Evolutionary conservation across 2,113 vertebrate genomes (phyloP), one percentile per base, ranked within the genome.

Genomic region (Numida meleagris): DNA sequence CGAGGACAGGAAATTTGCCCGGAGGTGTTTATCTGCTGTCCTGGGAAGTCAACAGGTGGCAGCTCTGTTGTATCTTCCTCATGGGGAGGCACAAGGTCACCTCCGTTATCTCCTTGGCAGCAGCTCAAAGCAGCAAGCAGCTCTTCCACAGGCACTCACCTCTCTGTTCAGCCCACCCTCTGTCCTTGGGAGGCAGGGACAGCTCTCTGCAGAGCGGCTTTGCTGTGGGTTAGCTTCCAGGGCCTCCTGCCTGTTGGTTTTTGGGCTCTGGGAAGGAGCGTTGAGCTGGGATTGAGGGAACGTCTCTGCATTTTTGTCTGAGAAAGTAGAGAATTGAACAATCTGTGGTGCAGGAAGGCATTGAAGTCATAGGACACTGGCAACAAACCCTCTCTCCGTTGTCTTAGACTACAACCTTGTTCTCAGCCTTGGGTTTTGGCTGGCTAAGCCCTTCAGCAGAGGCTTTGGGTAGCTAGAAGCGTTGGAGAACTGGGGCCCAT

Each of bases 161-260:
- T 40, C 40, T 6, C 5, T 2, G 24, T 67, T 58, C 43, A 51
- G 16, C 42, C 75, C 1, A 1, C 4, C 12, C 11, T 3, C 1
- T 14, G 33, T 45, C 38, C 46, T 19, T 58, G 65, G 81, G 36
- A 83, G 42, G 45, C 45, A 83, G 51, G 31, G 65, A 25, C n/a
- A 19, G 59, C 62, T 51, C 34, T 77, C 53, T 7, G 43, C 33
- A 78, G 77, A 34, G 21, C 14, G 4, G 57, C 50, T 86, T 74
- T 43, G 51, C 62, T 67, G 27, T 27, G 59, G 40, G 4, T 20
- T 68, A 23, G 17, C 42, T 29, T 67, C 45, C 15, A 20, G 59
- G 5, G 33, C 42, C 46, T 75, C 43, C 36, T 19, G 5, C 50
- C 34, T 61, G 6, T 31, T 53, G 3, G 29, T 66, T 29, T 8